A percentile compares a stretch with the other conserved stretches of the same genome.
Conservation (phyloP, 2,797 vertebrate genomes). For the Thalassophryne amazonica region DNA sequence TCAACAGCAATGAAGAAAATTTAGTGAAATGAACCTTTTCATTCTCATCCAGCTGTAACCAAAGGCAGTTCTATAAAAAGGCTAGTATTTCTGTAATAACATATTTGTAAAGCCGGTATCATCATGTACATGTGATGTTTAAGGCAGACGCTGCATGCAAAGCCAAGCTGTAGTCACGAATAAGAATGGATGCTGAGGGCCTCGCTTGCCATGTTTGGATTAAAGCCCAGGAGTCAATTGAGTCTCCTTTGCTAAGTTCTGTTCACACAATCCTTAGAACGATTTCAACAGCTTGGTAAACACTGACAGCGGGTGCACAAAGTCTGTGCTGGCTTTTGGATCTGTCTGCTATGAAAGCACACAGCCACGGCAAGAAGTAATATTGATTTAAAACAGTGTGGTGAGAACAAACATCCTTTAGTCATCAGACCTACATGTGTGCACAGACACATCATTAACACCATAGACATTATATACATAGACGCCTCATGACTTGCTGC, state of each 20-base stretch:
- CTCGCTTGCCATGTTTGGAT: slow-evolving; percentile 14
- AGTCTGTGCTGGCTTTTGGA: slow-evolving; percentile 47
- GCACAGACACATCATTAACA: too few species aligned
- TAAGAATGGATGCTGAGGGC: neutral
- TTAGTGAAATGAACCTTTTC: too few species aligned
- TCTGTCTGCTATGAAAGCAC: slow-evolving; percentile 33
- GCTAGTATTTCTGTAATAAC: neutral
- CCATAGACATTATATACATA: too few species aligned
- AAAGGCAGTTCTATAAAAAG: too few species aligned
- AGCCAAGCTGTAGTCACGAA: neutral
- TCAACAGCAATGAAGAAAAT: too few species aligned
- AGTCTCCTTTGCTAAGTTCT: slow-evolving; percentile 25
- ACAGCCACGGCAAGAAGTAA: slow-evolving; percentile 69
- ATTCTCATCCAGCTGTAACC: too few species aligned
- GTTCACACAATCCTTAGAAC: slow-evolving; percentile 51
- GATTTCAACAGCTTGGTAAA: slow-evolving; percentile 64
- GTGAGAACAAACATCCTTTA: slow-evolving; percentile 71
- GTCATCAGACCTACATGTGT: too few species aligned
- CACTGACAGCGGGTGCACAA: slow-evolving; percentile 55
- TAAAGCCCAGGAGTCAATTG: slow-evolving; percentile 14
- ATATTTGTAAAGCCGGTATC: neutral
- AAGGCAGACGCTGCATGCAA: neutral
- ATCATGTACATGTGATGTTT: neutral
- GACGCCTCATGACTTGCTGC: too few species aligned
- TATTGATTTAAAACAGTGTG: slow-evolving; percentile 74